Percentiles rank a stretch among this genome's conserved stretches.
Conservation (phyloP, 2,888 invertebrate species). For the Dinocampus coccinellae region DNA sequence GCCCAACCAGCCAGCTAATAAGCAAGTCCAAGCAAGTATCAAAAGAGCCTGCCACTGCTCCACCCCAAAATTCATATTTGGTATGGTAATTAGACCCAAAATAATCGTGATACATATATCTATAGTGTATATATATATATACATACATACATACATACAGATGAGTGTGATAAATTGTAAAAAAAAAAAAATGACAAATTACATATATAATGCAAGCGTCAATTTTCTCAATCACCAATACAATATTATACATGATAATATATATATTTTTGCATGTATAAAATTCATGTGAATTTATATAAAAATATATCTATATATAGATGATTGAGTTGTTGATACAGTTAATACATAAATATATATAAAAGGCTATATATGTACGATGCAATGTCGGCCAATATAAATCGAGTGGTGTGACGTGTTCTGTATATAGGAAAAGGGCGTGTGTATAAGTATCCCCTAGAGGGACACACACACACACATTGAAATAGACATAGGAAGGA, state of each 20-base stretch:
- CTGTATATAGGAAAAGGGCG: too few species aligned
- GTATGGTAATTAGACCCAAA: slow-evolving; percentile 65
- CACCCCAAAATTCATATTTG: slow-evolving; percentile 62
- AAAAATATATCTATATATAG: background rate
- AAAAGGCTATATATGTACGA: background rate
- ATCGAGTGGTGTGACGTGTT: slow-evolving; percentile 19
- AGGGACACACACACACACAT: too few species aligned
- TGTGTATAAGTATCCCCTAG: too few species aligned
- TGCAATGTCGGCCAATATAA: slow-evolving; percentile 16
- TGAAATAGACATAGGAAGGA: too few species aligned
- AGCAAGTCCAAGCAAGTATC: slow-evolving; percentile 63
- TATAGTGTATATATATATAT: slow-evolving; percentile 20
- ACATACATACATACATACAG: slow-evolving; percentile 4
- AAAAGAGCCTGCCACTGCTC: slow-evolving; percentile 53
- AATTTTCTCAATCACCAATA: background rate
- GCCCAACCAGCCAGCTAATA: slow-evolving; percentile 62
- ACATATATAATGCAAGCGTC: background rate
- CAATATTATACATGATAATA: background rate
- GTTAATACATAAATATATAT: background rate
- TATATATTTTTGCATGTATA: background rate
- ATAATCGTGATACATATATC: slow-evolving; percentile 57
- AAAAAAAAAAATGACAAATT: slow-evolving; percentile 15
- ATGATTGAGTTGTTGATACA: slow-evolving; percentile 1
- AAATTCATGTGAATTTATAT: background rate
- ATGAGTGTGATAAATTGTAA: too few species aligned